phyloP scores from a whole-genome alignment of 2,797 vertebrate species.

The Kryptopterus vitreolus region DNA sequence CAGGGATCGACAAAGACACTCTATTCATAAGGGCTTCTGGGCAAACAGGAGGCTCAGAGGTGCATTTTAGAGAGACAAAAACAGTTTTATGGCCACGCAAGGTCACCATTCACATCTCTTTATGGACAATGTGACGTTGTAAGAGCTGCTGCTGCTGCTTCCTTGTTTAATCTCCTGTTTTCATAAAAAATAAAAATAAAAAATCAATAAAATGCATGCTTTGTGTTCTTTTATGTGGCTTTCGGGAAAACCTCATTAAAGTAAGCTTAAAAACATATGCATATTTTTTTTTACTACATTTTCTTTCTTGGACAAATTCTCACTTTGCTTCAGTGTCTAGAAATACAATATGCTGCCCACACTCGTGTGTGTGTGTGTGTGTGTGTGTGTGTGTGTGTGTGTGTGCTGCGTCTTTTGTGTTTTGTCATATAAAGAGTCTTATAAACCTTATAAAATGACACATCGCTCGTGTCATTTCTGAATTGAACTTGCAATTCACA shows the following conservation, averaged over 20 bases:
- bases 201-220: background rate
- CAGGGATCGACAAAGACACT: slow-evolving; percentile 42
- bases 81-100: slow-evolving; percentile 44
- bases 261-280: background rate
- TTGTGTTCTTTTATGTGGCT: background rate
- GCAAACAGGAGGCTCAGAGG: slow-evolving; percentile 53
- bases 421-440: too few relatives aligned
- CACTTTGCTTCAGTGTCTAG: background rate
- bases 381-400: background rate
- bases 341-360: background rate
- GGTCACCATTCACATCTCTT: background rate
- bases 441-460: background rate
- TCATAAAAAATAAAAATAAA: background rate
- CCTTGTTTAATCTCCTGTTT: background rate
- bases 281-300: background rate
- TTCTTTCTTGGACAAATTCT: background rate
- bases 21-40: slow-evolving; percentile 49
- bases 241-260: background rate
- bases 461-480: background rate
- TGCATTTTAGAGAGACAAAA: slow-evolving; percentile 64
- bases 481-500: background rate
- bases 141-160: background rate
- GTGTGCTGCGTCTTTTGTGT: too few relatives aligned
- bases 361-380: background rate
- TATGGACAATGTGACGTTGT: background rate